These are phyloP conservation scores for Choristoneura rosaceana DNA, from an alignment of 2,888 invertebrate genomes.

Conservation along the genomic window DNA sequence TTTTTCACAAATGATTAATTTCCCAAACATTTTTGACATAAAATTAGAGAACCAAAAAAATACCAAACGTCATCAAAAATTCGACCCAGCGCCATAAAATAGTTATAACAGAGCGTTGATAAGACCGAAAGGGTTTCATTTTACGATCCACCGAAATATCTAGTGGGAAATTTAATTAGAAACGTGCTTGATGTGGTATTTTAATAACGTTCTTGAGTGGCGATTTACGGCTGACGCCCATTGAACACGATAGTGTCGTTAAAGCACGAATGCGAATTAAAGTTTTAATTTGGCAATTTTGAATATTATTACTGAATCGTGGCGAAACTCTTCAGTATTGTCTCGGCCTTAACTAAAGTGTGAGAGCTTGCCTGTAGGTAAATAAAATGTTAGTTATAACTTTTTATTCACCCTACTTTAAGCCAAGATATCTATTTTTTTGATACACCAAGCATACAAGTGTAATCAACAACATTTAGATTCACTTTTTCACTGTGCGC, in stretches of 20 bases:
- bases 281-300: conserved; percentile 60
- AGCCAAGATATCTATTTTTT: no score
- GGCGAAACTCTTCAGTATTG: neutral
- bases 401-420: no score
- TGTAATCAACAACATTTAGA: no score
- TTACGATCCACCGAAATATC: conserved; percentile 67
- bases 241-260: conserved; percentile 55
- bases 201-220: conserved; percentile 69
- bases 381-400: no score
- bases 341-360: conserved; percentile 1
- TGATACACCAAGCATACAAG: no score
- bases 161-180: conserved; percentile 80
- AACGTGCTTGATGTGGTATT: conserved; percentile 74
- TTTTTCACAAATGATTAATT: no score
- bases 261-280: conserved; percentile 63
- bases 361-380: no score
- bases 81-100: conserved; percentile 48
- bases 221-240: conserved; percentile 42
- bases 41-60: neutral
- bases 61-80: conserved; percentile 11
- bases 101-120: conserved; percentile 64
- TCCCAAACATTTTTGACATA: no score
- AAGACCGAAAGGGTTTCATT: conserved; percentile 75
- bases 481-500: no score
- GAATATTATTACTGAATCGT: conserved; percentile 35